Percentiles rank a stretch among this genome's conserved stretches.
phyloP scores from a whole-genome alignment of 2,113 vertebrate species.

The Machaerirhynchus nigripectus region DNA sequence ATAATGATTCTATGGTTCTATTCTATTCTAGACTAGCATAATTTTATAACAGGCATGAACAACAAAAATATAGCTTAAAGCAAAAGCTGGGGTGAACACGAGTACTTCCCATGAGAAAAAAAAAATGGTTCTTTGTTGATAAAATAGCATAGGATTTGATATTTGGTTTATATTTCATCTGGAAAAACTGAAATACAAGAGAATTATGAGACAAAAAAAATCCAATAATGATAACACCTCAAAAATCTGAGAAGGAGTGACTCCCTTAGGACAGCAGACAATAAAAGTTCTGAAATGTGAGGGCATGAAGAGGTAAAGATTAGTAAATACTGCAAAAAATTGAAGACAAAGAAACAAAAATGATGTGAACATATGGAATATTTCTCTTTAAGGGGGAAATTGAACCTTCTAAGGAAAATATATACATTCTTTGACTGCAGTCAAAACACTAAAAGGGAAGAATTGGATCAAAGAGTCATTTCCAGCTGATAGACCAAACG shows the following conservation, averaged over 20 bases:
- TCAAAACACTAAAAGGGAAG: neutral
- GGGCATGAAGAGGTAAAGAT: neutral
- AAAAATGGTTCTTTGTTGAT: neutral
- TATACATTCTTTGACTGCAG: neutral
- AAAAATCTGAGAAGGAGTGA: neutral
- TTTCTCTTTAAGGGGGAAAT: neutral
- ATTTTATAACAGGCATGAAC: neutral
- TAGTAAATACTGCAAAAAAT: neutral
- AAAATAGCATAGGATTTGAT: neutral
- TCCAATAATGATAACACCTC: neutral
- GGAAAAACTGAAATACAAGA: neutral
- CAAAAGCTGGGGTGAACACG: neutral
- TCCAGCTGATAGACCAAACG: neutral
- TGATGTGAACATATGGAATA: neutral
- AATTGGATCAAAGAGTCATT: neutral
- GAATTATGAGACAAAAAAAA: neutral
- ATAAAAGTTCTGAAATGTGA: neutral
- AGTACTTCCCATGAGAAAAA: neutral
- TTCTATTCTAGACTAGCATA: neutral
- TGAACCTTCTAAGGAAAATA: neutral
- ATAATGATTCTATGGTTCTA: neutral
- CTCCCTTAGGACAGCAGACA: neutral
- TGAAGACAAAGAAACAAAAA: neutral
- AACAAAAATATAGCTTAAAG: neutral
- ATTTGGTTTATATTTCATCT: neutral